Conservation (phyloP, 1,140 invertebrate species). For the Chionoecetes opilio region DNA sequence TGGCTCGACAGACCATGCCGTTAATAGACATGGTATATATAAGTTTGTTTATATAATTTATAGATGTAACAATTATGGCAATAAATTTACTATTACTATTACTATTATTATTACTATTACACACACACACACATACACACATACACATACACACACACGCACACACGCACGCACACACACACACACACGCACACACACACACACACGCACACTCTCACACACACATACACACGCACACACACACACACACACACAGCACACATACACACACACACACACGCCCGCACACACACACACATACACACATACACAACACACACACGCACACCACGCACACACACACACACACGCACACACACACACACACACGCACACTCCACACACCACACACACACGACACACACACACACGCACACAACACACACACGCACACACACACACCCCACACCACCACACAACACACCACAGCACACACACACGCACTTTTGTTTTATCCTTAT, state of each 20-base stretch:
- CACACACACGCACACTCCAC: no score
- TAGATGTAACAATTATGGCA: no score
- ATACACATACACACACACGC: background rate
- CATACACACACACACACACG: no score
- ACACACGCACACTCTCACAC: background rate
- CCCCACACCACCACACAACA: background rate
- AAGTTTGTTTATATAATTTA: no score
- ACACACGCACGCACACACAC: background rate
- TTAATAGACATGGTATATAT: no score
- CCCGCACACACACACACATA: background rate
- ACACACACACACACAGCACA: slow-evolving; percentile 32
- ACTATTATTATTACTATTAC: no score
- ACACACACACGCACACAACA: slow-evolving; percentile 8
- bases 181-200: slow-evolving; percentile 6
- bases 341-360: no score
- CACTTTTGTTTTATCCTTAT: background rate
- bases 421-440: slow-evolving; percentile 7
- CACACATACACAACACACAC: slow-evolving; percentile 1
- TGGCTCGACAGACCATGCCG: no score
- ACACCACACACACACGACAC: background rate
- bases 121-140: no score
- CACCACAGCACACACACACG: background rate
- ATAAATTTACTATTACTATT: no score
- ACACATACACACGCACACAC: slow-evolving; percentile 12
- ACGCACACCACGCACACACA: background rate